phyloP scores from a whole-genome alignment of 2,797 vertebrate genomes.

The Myioborus melanocephalus region DNA sequence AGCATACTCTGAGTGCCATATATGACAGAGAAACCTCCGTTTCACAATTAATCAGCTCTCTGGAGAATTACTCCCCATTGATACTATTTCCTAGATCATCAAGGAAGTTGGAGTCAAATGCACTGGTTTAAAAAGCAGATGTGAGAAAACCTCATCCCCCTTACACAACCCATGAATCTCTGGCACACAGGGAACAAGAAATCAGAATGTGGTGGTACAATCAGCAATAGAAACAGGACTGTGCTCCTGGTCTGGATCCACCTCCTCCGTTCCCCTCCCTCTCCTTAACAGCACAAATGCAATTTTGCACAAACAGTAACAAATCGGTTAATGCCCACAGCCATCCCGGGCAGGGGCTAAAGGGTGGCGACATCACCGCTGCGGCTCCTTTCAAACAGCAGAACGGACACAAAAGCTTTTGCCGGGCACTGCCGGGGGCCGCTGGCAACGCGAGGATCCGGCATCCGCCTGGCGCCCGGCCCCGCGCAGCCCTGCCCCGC shows the following conservation, averaged over 20 bases:
- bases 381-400: neutral
- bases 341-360: neutral
- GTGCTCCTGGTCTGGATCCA: fast-evolving
- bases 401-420: neutral
- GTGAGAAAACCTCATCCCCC: neutral
- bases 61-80: neutral
- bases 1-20: neutral
- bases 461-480: neutral
- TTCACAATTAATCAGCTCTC: neutral
- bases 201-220: neutral
- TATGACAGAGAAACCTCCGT: neutral
- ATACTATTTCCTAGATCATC: neutral
- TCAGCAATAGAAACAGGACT: neutral
- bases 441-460: slow-evolving; percentile 2
- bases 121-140: neutral
- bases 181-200: neutral
- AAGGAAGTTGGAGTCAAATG: neutral
- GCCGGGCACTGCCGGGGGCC: neutral
- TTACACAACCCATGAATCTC: neutral
- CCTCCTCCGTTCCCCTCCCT: neutral
- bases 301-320: neutral
- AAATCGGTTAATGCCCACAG: neutral
- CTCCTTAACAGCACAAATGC: fast-evolving
- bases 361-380: neutral
- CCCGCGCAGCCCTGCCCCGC: neutral